Evolutionary conservation across 2,888 invertebrate species (phyloP).

Genomic region (Ormyrus labotus): DNA sequence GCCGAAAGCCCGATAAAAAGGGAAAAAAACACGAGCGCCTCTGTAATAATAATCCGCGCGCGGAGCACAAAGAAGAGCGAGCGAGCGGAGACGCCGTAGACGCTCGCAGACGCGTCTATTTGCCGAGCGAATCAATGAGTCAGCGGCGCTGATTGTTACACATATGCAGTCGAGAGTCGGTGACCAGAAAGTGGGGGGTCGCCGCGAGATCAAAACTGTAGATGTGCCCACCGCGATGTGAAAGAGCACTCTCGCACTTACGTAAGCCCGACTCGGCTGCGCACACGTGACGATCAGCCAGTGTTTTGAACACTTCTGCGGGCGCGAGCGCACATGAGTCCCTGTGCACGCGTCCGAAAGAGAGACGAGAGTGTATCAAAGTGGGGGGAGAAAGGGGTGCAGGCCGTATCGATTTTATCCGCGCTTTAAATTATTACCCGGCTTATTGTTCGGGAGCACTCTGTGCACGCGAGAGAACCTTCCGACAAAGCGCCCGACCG

Average conservation of each 20-base stretch:
- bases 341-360: not conserved
- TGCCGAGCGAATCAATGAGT: slow-evolving; percentile 68
- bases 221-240: not conserved
- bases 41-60: slow-evolving; percentile 8
- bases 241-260: slow-evolving; percentile 28
- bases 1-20: slow-evolving; percentile 10
- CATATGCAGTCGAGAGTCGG: slow-evolving; percentile 60
- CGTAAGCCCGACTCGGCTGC: slow-evolving; percentile 24
- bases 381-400: slow-evolving; percentile 55
- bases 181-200: slow-evolving; percentile 28
- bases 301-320: slow-evolving; percentile 29
- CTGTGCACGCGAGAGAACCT: not conserved
- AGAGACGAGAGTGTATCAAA: not conserved
- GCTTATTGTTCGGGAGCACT: slow-evolving; percentile 43
- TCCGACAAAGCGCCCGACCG: slow-evolving; percentile 36
- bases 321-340: slow-evolving; percentile 11
- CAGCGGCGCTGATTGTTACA: slow-evolving; percentile 65
- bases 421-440: slow-evolving; percentile 69
- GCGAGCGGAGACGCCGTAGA: not conserved
- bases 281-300: slow-evolving; percentile 28
- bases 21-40: not conserved
- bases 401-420: slow-evolving; percentile 68
- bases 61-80: not conserved
- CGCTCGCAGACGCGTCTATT: slow-evolving; percentile 55
- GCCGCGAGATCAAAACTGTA: slow-evolving; percentile 29